Evolutionary conservation across 2,888 invertebrate species (phyloP), one percentile per base, ranked within the genome.

Genomic region (Imbricaverruca yamaguchii): DNA sequence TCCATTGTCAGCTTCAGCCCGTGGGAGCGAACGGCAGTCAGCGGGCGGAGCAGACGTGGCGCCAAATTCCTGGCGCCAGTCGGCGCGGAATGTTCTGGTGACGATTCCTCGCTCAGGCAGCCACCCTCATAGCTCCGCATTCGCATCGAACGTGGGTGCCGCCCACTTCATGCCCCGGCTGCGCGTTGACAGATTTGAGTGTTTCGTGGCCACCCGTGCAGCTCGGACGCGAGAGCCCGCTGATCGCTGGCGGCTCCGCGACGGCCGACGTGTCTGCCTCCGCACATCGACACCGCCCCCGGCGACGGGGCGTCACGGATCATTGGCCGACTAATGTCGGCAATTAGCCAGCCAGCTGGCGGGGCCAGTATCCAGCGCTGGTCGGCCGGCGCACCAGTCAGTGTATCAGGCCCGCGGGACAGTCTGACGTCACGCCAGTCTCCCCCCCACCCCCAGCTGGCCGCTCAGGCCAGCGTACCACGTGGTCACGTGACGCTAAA

Each of bases 281-380:
- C 69, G 4, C 25, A n/a, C 39, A 2, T 23, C 69, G 39, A 39
- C 15, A 3, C 15, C 39, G 12, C 39, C 65, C 65, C 69, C 15
- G 65, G 65, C n/a, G 74, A 74, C 21, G 21, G 53, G 53, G 55
- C 53, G 55, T 18, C 55, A 74, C 39, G 53, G 55, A 74, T 53
- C 74, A 74, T 53, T 74, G 74, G 55, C 74, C 13, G 21, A 3
- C 21, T 53, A 55, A 74, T 53, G 53, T 55, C 55, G 74, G 53
- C 74, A 74, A 74, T 74, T 74, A 74, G 74, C 55, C 74, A 74
- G 53, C 74, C 74, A 21, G 74, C 21, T 55, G 74, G 53, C 74
- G 74, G 74, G 39, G 39, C 74, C 55, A 53, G 74, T 74, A 74
- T 10, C 55, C 55, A 12, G 67, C 63, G 21, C n/a, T 10, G 7